phyloP scores from a whole-genome alignment of 2,797 vertebrate species.

The Rhinella marina region DNA sequence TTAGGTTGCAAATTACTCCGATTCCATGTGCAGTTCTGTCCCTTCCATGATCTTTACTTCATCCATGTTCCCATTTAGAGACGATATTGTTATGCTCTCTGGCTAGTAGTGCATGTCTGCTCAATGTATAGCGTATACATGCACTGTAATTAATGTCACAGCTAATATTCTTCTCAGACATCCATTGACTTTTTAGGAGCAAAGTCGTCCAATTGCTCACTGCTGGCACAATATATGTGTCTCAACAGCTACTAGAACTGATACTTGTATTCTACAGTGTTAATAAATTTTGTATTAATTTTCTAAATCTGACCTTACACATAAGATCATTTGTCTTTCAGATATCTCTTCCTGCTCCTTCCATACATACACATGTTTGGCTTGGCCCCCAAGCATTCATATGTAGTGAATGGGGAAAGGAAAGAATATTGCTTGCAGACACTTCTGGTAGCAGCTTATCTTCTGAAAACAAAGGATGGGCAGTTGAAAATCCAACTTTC shows the following conservation, averaged over 20 bases:
- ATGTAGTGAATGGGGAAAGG: too few species aligned
- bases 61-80: background rate
- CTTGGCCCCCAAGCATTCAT: too few species aligned
- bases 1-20: constrained; percentile 6
- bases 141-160: background rate
- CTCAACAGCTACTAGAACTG: background rate
- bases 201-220: background rate
- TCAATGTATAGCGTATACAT: background rate
- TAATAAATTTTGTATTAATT: background rate
- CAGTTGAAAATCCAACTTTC: too few species aligned
- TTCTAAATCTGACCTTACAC: background rate
- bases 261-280: background rate
- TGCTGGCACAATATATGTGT: background rate
- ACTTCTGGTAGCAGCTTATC: too few species aligned
- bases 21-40: background rate
- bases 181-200: background rate
- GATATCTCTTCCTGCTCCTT: too few species aligned
- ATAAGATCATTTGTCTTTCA: too few species aligned
- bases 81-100: background rate
- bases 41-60: background rate
- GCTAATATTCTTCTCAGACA: background rate
- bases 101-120: background rate
- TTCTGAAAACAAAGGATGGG: too few species aligned
- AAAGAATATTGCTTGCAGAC: too few species aligned
- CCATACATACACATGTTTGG: too few species aligned